These are phyloP conservation scores for Apodemus sylvaticus DNA, from an alignment of 2,113 vertebrate species.

Conservation along the genomic window DNA sequence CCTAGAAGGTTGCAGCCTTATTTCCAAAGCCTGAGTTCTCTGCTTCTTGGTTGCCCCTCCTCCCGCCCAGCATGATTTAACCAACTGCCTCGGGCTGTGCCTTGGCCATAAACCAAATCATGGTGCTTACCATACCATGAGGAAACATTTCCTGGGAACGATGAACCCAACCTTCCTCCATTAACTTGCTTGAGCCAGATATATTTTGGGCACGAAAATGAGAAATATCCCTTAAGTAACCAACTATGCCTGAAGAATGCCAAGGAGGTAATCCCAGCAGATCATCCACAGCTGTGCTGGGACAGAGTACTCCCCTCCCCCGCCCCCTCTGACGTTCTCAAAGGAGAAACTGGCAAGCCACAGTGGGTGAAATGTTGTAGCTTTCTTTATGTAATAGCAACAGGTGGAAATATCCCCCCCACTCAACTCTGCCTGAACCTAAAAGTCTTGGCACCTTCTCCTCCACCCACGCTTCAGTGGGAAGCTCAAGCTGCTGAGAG, in stretches of 20 bases:
- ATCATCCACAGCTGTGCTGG: rapidly evolving
- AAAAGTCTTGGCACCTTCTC: neutral
- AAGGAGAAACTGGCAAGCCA: neutral
- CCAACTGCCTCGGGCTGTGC: neutral
- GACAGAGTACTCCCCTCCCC: neutral
- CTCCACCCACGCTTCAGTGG: too few species aligned
- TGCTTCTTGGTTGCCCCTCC: neutral
- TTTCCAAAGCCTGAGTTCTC: neutral
- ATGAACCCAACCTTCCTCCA: neutral
- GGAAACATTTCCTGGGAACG: neutral
- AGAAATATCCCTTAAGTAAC: neutral
- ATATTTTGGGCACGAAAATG: neutral
- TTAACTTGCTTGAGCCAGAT: neutral
- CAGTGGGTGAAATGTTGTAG: too few species aligned
- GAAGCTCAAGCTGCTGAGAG: neutral
- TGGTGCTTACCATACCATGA: neutral
- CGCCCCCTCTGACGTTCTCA: neutral
- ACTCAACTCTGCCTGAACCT: neutral
- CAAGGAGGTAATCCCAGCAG: neutral
- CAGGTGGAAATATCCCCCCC: neutral
- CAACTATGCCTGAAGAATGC: too few species aligned
- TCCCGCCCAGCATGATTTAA: neutral
- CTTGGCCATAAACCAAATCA: too few species aligned
- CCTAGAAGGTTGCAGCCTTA: neutral
- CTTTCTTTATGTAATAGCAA: neutral